A percentile compares a stretch with the other conserved stretches of the same genome.
phyloP scores from a whole-genome alignment of 2,888 invertebrate species.

The Sinohyriopsis cumingii region DNA sequence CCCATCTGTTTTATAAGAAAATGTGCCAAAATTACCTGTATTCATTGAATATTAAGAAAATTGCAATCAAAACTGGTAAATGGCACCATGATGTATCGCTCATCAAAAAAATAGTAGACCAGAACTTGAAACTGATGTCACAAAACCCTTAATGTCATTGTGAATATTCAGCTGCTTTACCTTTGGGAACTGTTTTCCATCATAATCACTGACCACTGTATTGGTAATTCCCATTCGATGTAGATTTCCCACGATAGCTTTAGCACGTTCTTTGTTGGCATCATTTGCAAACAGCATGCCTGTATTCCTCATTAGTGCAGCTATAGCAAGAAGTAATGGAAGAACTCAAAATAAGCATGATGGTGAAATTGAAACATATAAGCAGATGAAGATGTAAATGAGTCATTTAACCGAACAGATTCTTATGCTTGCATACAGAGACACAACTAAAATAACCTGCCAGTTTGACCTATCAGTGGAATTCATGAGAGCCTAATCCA shows the following conservation, averaged over 20 bases:
- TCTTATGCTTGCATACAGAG: neutral
- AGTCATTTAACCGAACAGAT: neutral
- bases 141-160: neutral
- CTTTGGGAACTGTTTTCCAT: slow-evolving; percentile 87
- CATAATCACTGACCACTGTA: slow-evolving; percentile 89
- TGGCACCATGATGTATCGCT: no score
- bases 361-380: neutral
- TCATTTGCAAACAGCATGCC: slow-evolving; percentile 98
- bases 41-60: no score
- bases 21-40: no score
- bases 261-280: slow-evolving; percentile 84
- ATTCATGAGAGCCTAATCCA: no score
- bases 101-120: no score
- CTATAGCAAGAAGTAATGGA: slow-evolving; percentile 69
- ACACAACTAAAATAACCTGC: no score
- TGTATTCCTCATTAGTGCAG: slow-evolving; percentile 98
- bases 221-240: slow-evolving; percentile 97
- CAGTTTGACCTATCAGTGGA: no score
- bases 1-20: no score
- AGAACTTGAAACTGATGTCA: neutral
- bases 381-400: neutral
- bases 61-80: no score
- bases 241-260: slow-evolving; percentile 94
- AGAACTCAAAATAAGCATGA: neutral
- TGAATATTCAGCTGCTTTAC: slow-evolving; percentile 66